Conservation (phyloP, 2,888 invertebrate species). For the Mesodorylaimus sp. region DNA sequence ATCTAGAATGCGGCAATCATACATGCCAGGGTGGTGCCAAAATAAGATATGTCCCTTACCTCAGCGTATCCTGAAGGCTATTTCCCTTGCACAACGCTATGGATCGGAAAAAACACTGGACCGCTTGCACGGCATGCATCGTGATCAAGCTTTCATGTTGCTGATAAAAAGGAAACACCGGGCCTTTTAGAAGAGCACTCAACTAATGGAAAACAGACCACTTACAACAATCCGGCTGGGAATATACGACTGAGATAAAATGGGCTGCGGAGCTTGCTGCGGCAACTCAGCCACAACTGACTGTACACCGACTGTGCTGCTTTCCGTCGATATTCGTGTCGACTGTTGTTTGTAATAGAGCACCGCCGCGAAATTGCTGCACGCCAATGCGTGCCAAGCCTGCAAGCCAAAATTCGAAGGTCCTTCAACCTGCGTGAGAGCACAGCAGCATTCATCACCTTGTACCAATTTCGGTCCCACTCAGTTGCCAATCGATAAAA, state of each 20-base stretch:
- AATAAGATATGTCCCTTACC: conserved; percentile 17
- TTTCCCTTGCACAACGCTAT: conserved; percentile 64
- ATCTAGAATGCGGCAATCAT: conserved; percentile 32
- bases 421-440: too few species aligned
- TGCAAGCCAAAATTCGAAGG: conserved; percentile 14
- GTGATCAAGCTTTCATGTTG: conserved; percentile 22
- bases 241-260: too few species aligned
- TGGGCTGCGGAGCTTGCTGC: too few species aligned
- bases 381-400: conserved; percentile 96
- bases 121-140: conserved; percentile 73
- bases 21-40: background rate
- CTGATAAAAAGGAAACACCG: background rate
- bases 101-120: conserved; percentile 75
- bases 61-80: conserved; percentile 77
- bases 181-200: background rate
- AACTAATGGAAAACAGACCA: too few species aligned
- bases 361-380: conserved; percentile 90
- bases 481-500: conserved; percentile 66
- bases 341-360: conserved; percentile 42
- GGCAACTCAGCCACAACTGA: too few species aligned
- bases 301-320: background rate
- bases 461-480: conserved; percentile 60
- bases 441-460: conserved; percentile 23
- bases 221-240: too few species aligned
- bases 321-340: background rate